Percentiles rank a stretch among this genome's conserved stretches.
phyloP scores from a whole-genome alignment of 1,140 invertebrate species.

The Listronotus bonariensis region DNA sequence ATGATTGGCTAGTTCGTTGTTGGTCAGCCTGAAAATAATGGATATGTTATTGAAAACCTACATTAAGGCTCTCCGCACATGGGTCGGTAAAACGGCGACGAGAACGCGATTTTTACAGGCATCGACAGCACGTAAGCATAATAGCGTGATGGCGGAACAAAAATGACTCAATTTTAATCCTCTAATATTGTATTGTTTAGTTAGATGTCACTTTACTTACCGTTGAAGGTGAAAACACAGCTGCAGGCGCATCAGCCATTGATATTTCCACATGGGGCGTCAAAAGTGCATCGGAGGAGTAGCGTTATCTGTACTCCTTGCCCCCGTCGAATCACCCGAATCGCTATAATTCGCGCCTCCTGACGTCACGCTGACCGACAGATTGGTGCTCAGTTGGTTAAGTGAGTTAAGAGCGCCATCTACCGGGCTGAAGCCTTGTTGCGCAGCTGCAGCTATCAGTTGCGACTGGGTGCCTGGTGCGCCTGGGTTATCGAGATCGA shows the following conservation, averaged over 20 bases:
- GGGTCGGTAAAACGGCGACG: too few species aligned
- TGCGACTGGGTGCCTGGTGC: conserved; percentile 73
- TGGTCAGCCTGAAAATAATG: conserved; percentile 34
- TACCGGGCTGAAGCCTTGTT: conserved; percentile 60
- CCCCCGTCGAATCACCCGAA: conserved; percentile 77
- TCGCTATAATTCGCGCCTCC: conserved; percentile 70
- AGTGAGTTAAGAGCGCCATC: conserved; percentile 61
- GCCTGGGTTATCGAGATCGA: conserved; percentile 85
- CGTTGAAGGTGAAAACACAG: conserved; percentile 54
- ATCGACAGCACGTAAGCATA: too few species aligned
- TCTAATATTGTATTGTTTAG: too few species aligned
- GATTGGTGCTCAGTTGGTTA: conserved; percentile 56
- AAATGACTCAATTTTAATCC: too few species aligned
- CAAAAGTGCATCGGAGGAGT: conserved; percentile 88
- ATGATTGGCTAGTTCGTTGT: conserved; percentile 28
- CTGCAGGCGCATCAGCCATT: conserved; percentile 68
- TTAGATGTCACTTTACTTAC: conserved; percentile 42
- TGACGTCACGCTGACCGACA: conserved; percentile 58
- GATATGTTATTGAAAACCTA: too few species aligned
- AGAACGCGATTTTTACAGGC: too few species aligned
- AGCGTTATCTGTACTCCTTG: conserved; percentile 77
- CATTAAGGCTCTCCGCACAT: too few species aligned
- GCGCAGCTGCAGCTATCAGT: conserved; percentile 65
- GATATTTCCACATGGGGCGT: conserved; percentile 89
- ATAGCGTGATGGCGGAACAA: not conserved